Evolutionary conservation across 2,888 invertebrate genomes (phyloP).

Genomic region (Anarsia innoxiella): DNA sequence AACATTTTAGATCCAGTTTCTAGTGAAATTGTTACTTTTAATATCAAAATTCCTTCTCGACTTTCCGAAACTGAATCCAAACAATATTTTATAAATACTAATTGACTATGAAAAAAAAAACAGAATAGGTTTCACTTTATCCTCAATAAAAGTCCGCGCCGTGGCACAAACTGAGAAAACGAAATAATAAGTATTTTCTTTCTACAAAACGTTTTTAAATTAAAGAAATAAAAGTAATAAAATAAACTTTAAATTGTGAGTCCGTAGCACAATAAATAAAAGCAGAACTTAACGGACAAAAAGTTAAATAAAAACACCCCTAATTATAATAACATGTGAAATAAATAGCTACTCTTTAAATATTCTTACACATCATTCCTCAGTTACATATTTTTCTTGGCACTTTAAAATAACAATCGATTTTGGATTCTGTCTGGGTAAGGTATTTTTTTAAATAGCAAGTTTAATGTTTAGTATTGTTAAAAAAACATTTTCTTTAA

Average conservation of each 20-base stretch:
- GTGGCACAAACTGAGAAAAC: conserved; percentile 33
- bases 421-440: too few species aligned
- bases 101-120: conserved; percentile 46
- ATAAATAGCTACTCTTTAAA: conserved; percentile 38
- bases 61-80: conserved; percentile 36
- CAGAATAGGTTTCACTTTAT: conserved; percentile 24
- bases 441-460: too few species aligned
- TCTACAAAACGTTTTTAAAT: conserved; percentile 32
- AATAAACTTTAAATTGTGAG: conserved; percentile 21
- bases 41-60: background rate
- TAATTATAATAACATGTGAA: conserved; percentile 40
- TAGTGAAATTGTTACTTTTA: too few species aligned
- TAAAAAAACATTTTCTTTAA: too few species aligned
- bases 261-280: conserved; percentile 10
- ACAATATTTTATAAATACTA: conserved; percentile 44
- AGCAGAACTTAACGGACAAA: conserved; percentile 12
- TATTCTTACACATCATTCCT: conserved; percentile 18
- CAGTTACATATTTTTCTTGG: conserved; percentile 18
- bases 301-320: conserved; percentile 29
- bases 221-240: conserved; percentile 15
- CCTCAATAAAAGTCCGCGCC: conserved; percentile 20
- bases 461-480: too few species aligned
- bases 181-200: conserved; percentile 40
- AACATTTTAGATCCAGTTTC: conserved; percentile 34
- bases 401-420: too few species aligned